Base-by-base conservation (phyloP, 2,113 vertebrate genomes). In the Semnornis frantzii region DNA sequence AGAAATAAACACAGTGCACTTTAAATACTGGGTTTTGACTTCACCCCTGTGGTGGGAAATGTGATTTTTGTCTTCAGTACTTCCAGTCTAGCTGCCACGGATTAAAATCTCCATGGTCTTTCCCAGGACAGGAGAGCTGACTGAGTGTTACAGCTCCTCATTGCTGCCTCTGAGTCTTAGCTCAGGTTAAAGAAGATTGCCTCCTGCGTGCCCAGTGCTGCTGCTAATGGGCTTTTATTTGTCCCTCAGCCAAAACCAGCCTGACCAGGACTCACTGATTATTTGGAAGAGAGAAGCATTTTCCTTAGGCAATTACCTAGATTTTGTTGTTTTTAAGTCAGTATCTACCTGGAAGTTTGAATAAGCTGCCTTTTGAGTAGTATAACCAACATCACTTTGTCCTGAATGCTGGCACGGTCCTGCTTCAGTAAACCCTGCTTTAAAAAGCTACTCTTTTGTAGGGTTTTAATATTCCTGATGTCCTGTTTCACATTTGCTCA, bases 21-120 rank as follows among this genome's bases (percentile, higher is more conserved):
- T 87, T 39, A 60, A 64, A 44, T 52, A 64, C 11, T 31, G 39
- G 33, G 73, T 87, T 94, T 93, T 91, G 31, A 82, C n/a, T n/a
- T n/a, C n/a, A n/a, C 19, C 10, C 24, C 30, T 52, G 33, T 74
- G 60, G 10, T 80, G 37, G 68, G 52, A 87, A 16, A 28, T 24
- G 31, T 28, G 50, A 31, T 46, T 50, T 39, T 39, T 73, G 89
- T 77, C 65, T 37, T 42, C 18, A 12, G 34, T 93, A 11, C 10
- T 87, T 76, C 24, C 31, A 55, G 39, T 44, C 46, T n/a, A 30
- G 15, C 46, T 76, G 34, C 30, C 82, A 27, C 42, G 28, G 42
- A 1, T 37, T 33, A 30, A 42, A 13, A 31, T 8, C 23, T 15
- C 15, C 2, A 0, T 2, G 23, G 8, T 52, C 42, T 74, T 60